Base-by-base conservation (phyloP, 2,113 vertebrate genomes). In the Bufo bufo region DNA sequence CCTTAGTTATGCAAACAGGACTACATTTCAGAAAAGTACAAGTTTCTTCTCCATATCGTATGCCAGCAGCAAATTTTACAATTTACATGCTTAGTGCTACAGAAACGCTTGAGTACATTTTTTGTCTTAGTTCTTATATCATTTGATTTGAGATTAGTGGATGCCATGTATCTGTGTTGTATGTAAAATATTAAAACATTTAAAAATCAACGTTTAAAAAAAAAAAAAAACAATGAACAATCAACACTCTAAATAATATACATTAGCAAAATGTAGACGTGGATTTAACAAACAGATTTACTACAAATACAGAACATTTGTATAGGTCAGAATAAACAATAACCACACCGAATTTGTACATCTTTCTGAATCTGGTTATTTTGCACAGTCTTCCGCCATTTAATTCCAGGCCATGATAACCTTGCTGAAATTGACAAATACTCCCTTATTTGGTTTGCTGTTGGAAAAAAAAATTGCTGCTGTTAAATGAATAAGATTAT, bases 381-480 rank as follows among this genome's bases (percentile, higher is more conserved):
- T 59, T 56, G 8, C 10, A 79, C 23, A 0, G 20, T 33, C 47
- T 43, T 61, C 43, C 79, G 58, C 52, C 4, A 14, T 33, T 91
- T 88, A 81, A 84, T 91, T 88, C 88, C 87, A 91, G 47, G 65
- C 82, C 86, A 16, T 88, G 1, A 86, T 82, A 75, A 84, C 10
- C 33, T 89, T 90, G 59, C 66, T 91, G 84, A 88, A 90, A 20
- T 90, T 91, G 4, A 82, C 12, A 87, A 90, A 92, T 58, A 61
- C 63, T 74, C 52, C 84, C 77, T 86, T 91, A n/a, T 88, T 87
- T 33, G 56, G 3, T 79, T 93, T 90, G 9, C 77, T 91, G 90
- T 10, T 83, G 58, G 19, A 87, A 56, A 17, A 61, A 43, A 52
- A 52, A 58, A 74, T 23, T 71, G 11, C 4, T 23, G 7, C n/a